Evolutionary conservation across 2,113 vertebrate species (phyloP).

Genomic region (Chloroceryle aenea): DNA sequence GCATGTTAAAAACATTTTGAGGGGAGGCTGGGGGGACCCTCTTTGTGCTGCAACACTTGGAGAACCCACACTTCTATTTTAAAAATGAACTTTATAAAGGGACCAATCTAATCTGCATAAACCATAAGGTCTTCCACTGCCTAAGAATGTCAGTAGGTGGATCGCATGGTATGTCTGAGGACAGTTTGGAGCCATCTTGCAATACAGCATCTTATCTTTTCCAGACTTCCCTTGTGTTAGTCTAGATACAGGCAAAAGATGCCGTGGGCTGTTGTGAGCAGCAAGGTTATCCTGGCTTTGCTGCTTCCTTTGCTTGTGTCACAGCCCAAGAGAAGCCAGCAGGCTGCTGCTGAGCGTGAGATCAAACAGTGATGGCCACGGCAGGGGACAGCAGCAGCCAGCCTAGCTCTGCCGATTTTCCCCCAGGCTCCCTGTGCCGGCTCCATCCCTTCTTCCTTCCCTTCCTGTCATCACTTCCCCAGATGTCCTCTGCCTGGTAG

Average conservation of each 20-base stretch:
- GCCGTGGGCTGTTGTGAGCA: not conserved
- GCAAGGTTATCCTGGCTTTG: constrained; percentile 15
- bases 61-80: not conserved
- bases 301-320: not conserved
- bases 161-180: not conserved
- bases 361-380: not conserved
- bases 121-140: not conserved
- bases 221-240: not conserved
- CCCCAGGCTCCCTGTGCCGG: not conserved
- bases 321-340: not conserved
- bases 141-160: not conserved
- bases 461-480: not conserved
- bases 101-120: not conserved
- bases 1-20: not conserved
- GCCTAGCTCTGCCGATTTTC: not conserved
- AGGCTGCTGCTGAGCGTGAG: not conserved
- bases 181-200: not conserved
- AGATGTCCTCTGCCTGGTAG: not conserved
- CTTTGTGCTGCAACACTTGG: not conserved
- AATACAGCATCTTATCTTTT: not conserved
- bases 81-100: not conserved
- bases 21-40: not conserved
- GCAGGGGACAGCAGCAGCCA: not conserved
- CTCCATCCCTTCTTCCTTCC: not conserved
- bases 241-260: not conserved